A percentile compares a stretch with the other conserved stretches of the same genome.
Evolutionary conservation across 2,888 invertebrate species (phyloP).

Genomic region (Dolomedes plantarius): DNA sequence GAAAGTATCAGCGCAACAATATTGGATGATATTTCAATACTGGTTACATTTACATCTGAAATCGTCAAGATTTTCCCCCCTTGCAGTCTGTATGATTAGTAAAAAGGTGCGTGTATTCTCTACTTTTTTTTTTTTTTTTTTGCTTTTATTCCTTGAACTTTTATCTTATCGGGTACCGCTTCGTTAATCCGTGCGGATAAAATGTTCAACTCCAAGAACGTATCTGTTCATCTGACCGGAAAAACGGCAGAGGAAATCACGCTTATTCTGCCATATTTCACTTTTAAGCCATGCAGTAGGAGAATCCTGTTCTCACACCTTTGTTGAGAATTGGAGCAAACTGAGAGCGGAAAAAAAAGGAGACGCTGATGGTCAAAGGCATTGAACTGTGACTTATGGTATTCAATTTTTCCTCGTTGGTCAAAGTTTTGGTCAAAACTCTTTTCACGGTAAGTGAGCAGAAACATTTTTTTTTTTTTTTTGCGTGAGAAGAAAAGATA

Average conservation of each 20-base stretch:
- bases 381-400: neutral
- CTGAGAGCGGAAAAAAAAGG: neutral
- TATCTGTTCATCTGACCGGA: neutral
- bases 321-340: neutral
- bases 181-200: neutral
- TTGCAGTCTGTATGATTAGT: no score
- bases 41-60: no score
- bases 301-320: neutral
- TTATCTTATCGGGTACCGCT: constrained; percentile 1
- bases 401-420: neutral
- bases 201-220: neutral
- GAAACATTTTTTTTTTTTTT: neutral
- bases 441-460: neutral
- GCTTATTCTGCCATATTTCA: neutral
- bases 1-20: no score
- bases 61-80: no score
- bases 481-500: neutral
- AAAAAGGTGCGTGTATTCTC: no score
- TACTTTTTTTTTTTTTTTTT: no score
- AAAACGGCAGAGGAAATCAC: neutral
- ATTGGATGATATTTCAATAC: no score
- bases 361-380: neutral
- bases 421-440: neutral
- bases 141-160: no score
- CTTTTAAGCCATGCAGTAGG: neutral